Base-by-base conservation (phyloP, 2,113 vertebrate genomes). In the Ophiodon elongatus region DNA sequence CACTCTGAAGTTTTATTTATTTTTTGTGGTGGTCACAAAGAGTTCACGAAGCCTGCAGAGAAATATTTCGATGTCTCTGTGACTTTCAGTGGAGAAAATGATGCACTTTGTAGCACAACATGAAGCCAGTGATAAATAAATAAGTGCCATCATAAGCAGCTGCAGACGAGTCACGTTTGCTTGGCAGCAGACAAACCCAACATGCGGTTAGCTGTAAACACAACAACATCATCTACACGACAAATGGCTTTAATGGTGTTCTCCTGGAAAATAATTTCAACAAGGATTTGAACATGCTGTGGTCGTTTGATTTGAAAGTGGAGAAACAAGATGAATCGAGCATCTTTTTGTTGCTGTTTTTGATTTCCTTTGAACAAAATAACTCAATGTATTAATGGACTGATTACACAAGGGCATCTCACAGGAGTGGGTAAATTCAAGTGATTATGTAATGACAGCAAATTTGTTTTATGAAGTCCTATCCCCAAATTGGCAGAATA, bases 281-380 rank as follows among this genome's bases (percentile, higher is more conserved):
- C 43, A 21, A 50, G 11, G 57, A 50, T 4, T 54, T 31, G 10
- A 35, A 69, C 47, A 59, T 6, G 37, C 41, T 0, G 7, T 8
- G 50, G 73, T 77, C 1, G 0, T 39, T 70, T 75, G 4, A 65
- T 33, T 33, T 31, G 5, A 70, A 15, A 79, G 23, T 57, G 8
- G 17, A 62, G 56, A 70, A 35, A 68, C 29, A 11, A 50, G 29
- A 78, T 57, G 54, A 73, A 52, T 37, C 3, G 8, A 52, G 3
- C 19, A 47, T 63, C 17, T 54, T 31, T 25, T 56, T 35, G 47
- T 25, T 67, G 19, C 77, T 68, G n/a, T 2, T 27, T 35, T 17
- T 71, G 29, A 50, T 76, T 56, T 56, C 29, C 33, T 71, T 80
- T 72, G 21, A 81, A 63, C 9, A 59, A 76, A 80, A 85, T 62